Base-by-base conservation (phyloP, 2,113 vertebrate species). In the Xiphorhynchus elegans region DNA sequence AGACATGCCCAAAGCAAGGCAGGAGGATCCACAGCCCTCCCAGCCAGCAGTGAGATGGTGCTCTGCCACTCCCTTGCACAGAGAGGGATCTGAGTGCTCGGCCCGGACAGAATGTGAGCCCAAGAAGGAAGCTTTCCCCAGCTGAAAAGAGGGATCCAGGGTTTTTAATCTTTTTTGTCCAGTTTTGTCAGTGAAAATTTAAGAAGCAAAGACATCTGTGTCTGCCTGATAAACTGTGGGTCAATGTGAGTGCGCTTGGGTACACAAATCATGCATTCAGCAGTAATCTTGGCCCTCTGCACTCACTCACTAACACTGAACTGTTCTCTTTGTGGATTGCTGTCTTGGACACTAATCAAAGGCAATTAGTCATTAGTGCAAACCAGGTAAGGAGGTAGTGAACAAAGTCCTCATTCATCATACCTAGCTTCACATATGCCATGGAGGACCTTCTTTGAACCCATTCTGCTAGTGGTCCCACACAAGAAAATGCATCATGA, bases 251-350 rank as follows among this genome's bases (percentile, higher is more conserved):
- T 37, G 9, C 39, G 39, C 46, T 84, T 67, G 94, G 60, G 46
- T 55, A 94, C 75, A 66, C 76, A 95, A 90, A 92, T 69, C 64
- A 74, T 24, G 62, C 17, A 5, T 69, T 92, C 86, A 74, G 68
- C 72, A 50, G 35, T 78, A 77, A 77, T 59, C 69, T 46, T 50
- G 25, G 28, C 60, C 46, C 47, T 77, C 86, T 95, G 67, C 68
- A 17, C 56, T 88, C 58, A 9, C 26, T 39, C 31, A 15, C 67
- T 67, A 77, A 83, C 4, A 8, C 14, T 35, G 59, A 88, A 49
- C 62, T 53, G 17, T 29, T 88, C 37, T 73, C 13, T 80, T 53
- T 55, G 64, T 1, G 3, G 23, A 23, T 69, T 94, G 69, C 49
- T 93, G 20, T 58, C 93, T 37, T 94, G 79, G 72, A 89, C 23